Base-by-base conservation (phyloP, 2,797 vertebrate species). In the Nannoperca obscura region DNA sequence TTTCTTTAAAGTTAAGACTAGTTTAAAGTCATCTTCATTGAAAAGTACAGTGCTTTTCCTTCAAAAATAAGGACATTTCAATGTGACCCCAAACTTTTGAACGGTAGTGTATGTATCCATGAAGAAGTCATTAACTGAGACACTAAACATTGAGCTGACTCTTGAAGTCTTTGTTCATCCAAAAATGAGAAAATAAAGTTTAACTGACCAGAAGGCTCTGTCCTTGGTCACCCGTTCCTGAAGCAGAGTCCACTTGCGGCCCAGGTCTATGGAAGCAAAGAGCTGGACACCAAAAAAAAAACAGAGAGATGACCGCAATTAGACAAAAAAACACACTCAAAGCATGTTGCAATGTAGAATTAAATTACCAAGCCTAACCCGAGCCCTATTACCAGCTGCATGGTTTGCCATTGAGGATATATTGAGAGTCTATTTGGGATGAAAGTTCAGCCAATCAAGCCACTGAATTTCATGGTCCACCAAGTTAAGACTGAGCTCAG, bases 201-300 rank as follows among this genome's bases (percentile, higher is more conserved):
- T 0, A 24, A 92, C 87, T 92, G 53, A 99, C 98, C 98, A 99
- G 94, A 96, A 99, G 66, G 98, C 92, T 70, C 93, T 95, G 82
- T 98, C 98, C 91, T 98, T 99, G 79, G 97, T 97, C 83, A 98
- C 97, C 22, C 93, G 94, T 78, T 99, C 97, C 89, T 97, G 97
- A 13, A 99, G 93, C 53, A 97, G 92, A 5, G 88, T 94, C 98
- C 98, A 99, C 90, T 96, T 97, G 85, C 92, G 95, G 6, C 97
- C 98, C 91, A 99, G 89, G 91, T 99, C 97, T 2, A 90, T 84
- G 0, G 98, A 98, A 17, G 95, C 95, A 46, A 96, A 97, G 22
- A 99, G 95, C 98, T 99, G 89, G 1, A 82, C 2, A 77, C 19
- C 24, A 27, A 27, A 27, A 70, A 15, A 68, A 60, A 63, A 7